Evolutionary conservation across 2,113 vertebrate genomes (phyloP).

Genomic region (Rhinogobius similis): DNA sequence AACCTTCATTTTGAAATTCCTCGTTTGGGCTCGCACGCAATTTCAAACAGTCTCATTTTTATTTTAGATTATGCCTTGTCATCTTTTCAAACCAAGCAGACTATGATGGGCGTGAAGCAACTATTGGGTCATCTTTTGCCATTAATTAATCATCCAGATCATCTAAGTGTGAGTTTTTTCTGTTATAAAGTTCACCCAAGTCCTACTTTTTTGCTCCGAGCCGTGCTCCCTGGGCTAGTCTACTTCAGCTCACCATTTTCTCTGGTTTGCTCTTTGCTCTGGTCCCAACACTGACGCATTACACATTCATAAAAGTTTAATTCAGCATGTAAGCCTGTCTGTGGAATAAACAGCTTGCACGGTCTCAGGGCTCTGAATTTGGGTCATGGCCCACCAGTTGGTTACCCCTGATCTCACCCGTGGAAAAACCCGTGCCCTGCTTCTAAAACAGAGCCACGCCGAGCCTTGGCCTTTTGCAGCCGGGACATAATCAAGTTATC

Average conservation of each 20-base stretch:
- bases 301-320: neutral
- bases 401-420: slow-evolving; percentile 21
- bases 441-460: neutral
- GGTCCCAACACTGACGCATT: neutral
- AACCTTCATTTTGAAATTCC: no score
- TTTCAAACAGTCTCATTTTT: neutral
- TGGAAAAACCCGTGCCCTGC: slow-evolving; percentile 1
- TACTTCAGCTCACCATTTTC: neutral
- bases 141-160: no score
- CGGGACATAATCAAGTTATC: slow-evolving; percentile 52
- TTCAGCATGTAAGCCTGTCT: neutral
- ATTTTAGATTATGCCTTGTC: neutral
- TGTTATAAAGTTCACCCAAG: neutral
- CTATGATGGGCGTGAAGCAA: neutral
- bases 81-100: neutral
- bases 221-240: neutral
- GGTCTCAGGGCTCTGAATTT: slow-evolving; percentile 1
- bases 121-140: neutral
- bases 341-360: neutral
- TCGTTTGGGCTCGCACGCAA: no score
- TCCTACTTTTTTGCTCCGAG: neutral
- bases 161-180: no score
- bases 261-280: neutral
- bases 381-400: neutral
- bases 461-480: slow-evolving; percentile 18